Base-by-base conservation (phyloP, 2,113 vertebrate species). In the Lagopus muta region DNA sequence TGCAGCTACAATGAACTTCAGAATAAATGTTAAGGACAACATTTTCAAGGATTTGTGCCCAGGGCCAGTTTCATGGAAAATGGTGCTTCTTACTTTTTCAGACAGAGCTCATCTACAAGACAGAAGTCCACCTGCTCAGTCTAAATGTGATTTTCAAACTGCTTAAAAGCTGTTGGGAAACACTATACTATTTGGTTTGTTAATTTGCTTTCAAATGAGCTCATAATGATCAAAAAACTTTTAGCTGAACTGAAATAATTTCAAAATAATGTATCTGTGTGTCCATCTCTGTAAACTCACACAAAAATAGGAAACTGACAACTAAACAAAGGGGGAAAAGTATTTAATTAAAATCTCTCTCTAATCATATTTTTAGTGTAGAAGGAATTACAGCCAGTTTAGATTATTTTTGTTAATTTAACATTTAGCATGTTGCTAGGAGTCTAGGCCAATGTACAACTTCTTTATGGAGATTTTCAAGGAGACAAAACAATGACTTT, bases 1-100 rank as follows among this genome's bases (percentile, higher is more conserved):
- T 84, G 78, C 88, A 97, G 82, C 66, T 82, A 73, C 84, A 97
- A 82, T 83, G 85, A 87, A 96, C 69, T 93, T 95, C 72, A 80
- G 74, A 90, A 93, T 87, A 93, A 54, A 90, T 72, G 71, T 64
- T 87, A 85, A 65, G 50, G 85, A 57, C 42, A 77, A 57, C 13
- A 38, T 90, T 94, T 94, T 93, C 79, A 91, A 77, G 57, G 43
- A 81, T 91, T 83, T 95, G 82, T 94, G 75, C 75, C 60, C 42
- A 92, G 75, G 71, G 84, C 50, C 45, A 80, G 50, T 74, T 73
- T 74, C 42, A 69, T 21, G 17, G 64, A 64, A 95, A 92, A 70
- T 27, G 10, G 5, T 65, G 13, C n/a, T 86, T 87, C 74, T 88
- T 91, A 40, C 58, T 60, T 25, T 76, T 71, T 64, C 27, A 77